A percentile compares a stretch with the other conserved stretches of the same genome.
These are phyloP conservation scores for Ciconia stormi DNA, from an alignment of 2,113 vertebrate genomes.

Conservation along the genomic window DNA sequence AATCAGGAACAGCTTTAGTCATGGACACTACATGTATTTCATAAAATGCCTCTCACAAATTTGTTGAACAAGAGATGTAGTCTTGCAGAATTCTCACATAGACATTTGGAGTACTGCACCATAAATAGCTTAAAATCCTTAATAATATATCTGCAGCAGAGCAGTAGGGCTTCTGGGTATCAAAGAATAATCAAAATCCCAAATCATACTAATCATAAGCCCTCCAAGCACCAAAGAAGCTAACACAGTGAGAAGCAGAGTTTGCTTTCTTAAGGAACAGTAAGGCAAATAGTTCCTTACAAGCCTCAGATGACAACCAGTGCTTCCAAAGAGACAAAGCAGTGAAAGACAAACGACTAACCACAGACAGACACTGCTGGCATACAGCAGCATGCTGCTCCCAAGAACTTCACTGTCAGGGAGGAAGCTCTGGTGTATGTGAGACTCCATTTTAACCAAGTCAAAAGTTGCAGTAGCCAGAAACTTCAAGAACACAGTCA, in stretches of 20 bases:
- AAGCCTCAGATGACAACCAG: background rate
- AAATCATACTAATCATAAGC: background rate
- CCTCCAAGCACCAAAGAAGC: background rate
- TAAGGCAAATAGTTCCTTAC: background rate
- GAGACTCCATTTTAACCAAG: slow-evolving; percentile 67
- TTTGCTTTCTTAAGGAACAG: background rate
- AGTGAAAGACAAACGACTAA: slow-evolving; percentile 19
- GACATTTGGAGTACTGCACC: background rate
- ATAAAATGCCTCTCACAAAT: background rate
- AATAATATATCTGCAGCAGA: background rate
- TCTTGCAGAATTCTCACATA: background rate
- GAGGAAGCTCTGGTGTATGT: slow-evolving; percentile 78
- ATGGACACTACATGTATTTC: background rate
- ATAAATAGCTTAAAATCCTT: background rate
- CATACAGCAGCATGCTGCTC: slow-evolving; percentile 73
- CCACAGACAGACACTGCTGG: slow-evolving; percentile 77
- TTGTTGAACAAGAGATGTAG: background rate
- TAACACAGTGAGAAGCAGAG: background rate
- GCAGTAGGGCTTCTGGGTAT: background rate
- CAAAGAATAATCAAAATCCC: background rate
- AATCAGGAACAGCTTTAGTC: background rate
- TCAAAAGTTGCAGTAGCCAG: background rate
- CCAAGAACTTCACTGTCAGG: slow-evolving; percentile 74
- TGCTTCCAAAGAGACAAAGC: background rate
- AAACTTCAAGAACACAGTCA: slow-evolving; percentile 48